Conservation (phyloP, 2,888 invertebrate species). For the Romanomermis culicivorax region DNA sequence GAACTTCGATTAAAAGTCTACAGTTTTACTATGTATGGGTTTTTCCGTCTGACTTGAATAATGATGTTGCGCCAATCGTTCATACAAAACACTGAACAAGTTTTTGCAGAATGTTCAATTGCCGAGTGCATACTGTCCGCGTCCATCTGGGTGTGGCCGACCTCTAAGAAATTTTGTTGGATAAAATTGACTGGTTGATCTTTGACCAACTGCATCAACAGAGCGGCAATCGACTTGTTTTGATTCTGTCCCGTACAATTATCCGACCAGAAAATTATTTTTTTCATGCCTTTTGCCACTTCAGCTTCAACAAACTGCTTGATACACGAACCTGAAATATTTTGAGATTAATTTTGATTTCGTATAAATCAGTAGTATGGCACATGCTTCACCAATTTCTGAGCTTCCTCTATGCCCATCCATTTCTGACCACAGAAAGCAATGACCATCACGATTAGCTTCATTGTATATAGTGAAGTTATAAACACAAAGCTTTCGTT, state of each 20-base stretch:
- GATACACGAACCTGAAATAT: conserved; percentile 7
- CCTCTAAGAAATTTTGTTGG: conserved; percentile 2
- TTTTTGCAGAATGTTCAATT: not conserved
- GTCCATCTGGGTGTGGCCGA: conserved; percentile 9
- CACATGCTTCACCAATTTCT: no score
- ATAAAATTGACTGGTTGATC: not conserved
- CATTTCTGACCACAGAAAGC: conserved; percentile 7
- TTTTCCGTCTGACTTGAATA: conserved; percentile 1
- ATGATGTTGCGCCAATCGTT: conserved; percentile 3
- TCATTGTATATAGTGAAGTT: conserved; percentile 5
- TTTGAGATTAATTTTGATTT: no score
- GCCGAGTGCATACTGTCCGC: conserved; percentile 6
- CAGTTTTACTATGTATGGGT: no score
- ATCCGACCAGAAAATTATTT: conserved; percentile 5
- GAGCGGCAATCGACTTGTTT: conserved; percentile 7
- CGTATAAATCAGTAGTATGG: no score
- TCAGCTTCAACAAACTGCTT: not conserved
- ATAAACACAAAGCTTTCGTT: conserved; percentile 8
- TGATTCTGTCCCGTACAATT: conserved; percentile 8
- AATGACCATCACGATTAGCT: conserved; percentile 6
- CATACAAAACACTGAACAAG: not conserved
- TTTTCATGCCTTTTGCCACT: not conserved
- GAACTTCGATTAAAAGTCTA: not conserved
- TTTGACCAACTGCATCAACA: conserved; percentile 3
- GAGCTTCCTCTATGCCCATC: conserved; percentile 7